These are phyloP conservation scores for Heliconius cydno DNA, from an alignment of 2,888 invertebrate genomes.

Conservation along the genomic window DNA sequence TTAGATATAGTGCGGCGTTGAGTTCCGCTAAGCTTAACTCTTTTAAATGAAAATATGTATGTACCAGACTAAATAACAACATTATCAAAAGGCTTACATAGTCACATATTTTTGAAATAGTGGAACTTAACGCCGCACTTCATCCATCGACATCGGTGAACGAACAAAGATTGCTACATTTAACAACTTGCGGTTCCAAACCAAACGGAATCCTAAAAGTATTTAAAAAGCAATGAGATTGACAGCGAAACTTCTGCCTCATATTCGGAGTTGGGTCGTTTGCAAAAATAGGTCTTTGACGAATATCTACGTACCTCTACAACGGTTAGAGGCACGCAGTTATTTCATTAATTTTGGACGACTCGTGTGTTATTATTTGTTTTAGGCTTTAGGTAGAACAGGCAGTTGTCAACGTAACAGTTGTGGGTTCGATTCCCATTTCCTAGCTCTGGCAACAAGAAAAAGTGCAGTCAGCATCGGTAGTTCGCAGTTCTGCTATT, in stretches of 20 bases:
- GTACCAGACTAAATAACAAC: neutral
- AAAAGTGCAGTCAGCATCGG: too few relatives aligned
- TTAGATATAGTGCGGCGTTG: neutral
- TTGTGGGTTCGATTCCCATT: too few relatives aligned
- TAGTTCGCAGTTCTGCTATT: too few relatives aligned
- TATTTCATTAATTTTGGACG: neutral
- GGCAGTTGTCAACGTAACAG: neutral
- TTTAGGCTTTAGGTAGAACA: neutral
- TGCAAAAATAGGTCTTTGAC: conserved; percentile 20
- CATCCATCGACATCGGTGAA: too few relatives aligned
- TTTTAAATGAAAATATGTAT: neutral
- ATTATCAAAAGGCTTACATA: too few relatives aligned
- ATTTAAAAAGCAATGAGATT: conserved; percentile 49
- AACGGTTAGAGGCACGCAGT: neutral
- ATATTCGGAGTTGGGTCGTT: conserved; percentile 48
- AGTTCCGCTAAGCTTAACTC: neutral
- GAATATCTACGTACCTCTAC: neutral
- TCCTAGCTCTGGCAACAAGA: too few relatives aligned
- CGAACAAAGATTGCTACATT: too few relatives aligned
- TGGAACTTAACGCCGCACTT: neutral
- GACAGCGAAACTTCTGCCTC: conserved; percentile 32
- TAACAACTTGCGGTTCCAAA: neutral
- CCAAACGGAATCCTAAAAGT: conserved; percentile 50
- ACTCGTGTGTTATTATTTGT: neutral
- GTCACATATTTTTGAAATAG: too few relatives aligned